phyloP scores from a whole-genome alignment of 2,888 invertebrate species.

The Cephus nigrinus region DNA sequence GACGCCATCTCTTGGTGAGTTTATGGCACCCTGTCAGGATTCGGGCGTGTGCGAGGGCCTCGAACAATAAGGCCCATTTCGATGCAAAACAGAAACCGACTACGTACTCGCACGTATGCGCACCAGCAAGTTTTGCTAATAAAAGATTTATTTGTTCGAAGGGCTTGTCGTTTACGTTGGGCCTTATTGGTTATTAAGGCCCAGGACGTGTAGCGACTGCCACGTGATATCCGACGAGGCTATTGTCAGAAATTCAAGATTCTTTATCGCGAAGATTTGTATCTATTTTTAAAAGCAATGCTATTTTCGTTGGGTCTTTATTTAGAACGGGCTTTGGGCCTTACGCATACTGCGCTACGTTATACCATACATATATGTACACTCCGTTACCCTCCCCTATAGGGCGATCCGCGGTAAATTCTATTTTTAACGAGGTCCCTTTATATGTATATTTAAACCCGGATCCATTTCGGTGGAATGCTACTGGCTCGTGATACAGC shows the following conservation, averaged over 20 bases:
- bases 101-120: background rate
- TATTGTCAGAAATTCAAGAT: constrained; percentile 11
- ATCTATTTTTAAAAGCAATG: constrained; percentile 16
- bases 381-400: background rate
- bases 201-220: background rate
- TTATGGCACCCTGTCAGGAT: constrained; percentile 51
- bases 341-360: background rate
- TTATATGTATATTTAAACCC: constrained; percentile 5
- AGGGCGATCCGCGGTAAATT: constrained; percentile 1
- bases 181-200: background rate
- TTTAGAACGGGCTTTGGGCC: background rate
- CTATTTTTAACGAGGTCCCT: constrained; percentile 8
- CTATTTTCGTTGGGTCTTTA: constrained; percentile 5
- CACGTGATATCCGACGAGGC: background rate
- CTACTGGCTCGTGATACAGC: background rate
- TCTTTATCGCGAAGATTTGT: constrained; percentile 15
- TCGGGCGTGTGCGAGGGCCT: constrained; percentile 44
- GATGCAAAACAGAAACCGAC: constrained; percentile 45
- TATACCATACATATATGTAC: background rate
- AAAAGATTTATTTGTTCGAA: background rate
- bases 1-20: constrained; percentile 43
- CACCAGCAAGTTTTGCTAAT: background rate
- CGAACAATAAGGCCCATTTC: constrained; percentile 55
- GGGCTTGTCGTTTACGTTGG: background rate
- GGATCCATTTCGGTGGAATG: background rate